Base-by-base conservation (phyloP, 2,113 vertebrate genomes). In the Nicator chloris region DNA sequence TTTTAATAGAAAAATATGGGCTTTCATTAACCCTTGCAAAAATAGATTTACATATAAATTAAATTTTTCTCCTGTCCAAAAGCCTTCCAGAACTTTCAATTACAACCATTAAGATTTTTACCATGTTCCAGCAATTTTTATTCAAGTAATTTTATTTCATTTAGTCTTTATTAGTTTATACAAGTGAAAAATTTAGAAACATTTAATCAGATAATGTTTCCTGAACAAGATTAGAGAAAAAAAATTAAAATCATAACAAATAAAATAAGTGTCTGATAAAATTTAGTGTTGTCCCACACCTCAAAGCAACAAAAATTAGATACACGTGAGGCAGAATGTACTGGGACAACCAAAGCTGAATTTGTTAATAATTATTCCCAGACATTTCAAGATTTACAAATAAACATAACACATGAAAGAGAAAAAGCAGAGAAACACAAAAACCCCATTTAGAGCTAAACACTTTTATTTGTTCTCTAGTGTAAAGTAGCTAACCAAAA, bases 31-130 rank as follows among this genome's bases (percentile, higher is more conserved):
- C 19, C 23, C 33, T 81, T 80, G 14, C 21, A 60, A 86, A 82
- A 86, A n/a, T 4, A 80, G 31, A 91, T 94, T 93, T 93, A 86
- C 87, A 93, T 66, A 80, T 72, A 94, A 96, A 88, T 91, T 66
- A 91, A 61, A 56, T 31, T 85, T 71, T 88, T 64, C 37, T 81
- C 64, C 82, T 83, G 42, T 83, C 54, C 81, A 77, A 84, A 95
- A 92, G 65, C n/a, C 49, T 92, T 79, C 20, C 57, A 68, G 77
- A 91, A 90, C 61, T 94, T 91, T 61, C 77, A 77, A 8, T 92
- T 70, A 82, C 37, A 82, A 81, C 20, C 44, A 77, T 61, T 80
- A 87, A 40, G 30, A 71, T 91, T 78, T 78, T 68, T 88, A 82
- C 47, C 21, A 50, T 5, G 51, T 88, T 93, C 70, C 69, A 92